Conservation (phyloP, 1,140 invertebrate genomes). For the Teleopsis dalmanni region DNA sequence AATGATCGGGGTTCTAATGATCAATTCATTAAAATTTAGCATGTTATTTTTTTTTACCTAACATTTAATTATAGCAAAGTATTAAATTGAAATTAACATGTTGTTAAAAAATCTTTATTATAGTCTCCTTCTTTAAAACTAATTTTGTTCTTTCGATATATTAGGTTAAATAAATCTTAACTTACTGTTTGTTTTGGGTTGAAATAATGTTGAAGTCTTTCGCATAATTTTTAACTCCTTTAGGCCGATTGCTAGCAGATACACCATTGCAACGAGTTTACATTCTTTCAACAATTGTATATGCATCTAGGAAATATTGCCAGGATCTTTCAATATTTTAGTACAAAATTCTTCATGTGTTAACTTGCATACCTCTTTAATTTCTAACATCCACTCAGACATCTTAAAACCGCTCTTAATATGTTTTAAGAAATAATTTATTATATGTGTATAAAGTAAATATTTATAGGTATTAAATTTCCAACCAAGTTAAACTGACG, state of each 20-base stretch:
- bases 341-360: constrained; percentile 54
- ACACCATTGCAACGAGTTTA: constrained; percentile 65
- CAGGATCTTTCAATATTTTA: constrained; percentile 73
- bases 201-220: too few relatives aligned
- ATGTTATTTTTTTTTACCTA: too few relatives aligned
- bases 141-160: too few relatives aligned
- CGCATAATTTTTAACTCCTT: constrained; percentile 38
- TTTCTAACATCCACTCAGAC: constrained; percentile 72
- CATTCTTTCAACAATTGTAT: constrained; percentile 83
- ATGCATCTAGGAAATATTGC: constrained; percentile 90
- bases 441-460: background rate
- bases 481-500: constrained; percentile 71
- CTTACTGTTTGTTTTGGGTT: too few relatives aligned
- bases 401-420: constrained; percentile 53
- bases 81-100: too few relatives aligned
- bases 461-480: background rate
- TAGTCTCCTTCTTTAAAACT: too few relatives aligned
- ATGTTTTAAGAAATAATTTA: background rate
- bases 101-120: too few relatives aligned
- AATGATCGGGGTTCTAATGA: too few relatives aligned
- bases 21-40: too few relatives aligned
- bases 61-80: too few relatives aligned
- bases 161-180: too few relatives aligned
- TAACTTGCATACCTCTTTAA: constrained; percentile 65
- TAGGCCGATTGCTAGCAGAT: constrained; percentile 13